Percentiles rank a stretch among this genome's conserved stretches.
These are phyloP conservation scores for Polia nebulosa DNA, from an alignment of 2,888 invertebrate genomes.

Conservation along the genomic window DNA sequence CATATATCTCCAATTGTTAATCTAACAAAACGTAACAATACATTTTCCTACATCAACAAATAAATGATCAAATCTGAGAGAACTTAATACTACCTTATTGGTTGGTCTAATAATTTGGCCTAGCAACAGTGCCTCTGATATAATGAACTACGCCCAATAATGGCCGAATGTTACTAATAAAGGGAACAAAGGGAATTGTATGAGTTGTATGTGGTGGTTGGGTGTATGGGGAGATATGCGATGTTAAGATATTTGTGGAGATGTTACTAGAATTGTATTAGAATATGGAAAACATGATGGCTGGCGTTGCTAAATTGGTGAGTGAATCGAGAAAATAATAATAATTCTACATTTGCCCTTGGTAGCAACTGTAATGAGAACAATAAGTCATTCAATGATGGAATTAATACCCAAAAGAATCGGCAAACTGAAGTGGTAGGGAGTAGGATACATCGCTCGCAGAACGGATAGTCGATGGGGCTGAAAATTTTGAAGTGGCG, in stretches of 20 bases:
- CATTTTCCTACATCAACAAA: conserved; percentile 25
- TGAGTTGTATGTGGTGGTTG: conserved; percentile 27
- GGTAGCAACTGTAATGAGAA: no score
- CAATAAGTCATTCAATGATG: no score
- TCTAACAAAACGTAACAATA: conserved; percentile 28
- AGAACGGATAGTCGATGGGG: no score
- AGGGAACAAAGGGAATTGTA: conserved; percentile 55
- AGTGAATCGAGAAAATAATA: no score
- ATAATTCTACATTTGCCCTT: no score
- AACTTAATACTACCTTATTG: conserved; percentile 44
- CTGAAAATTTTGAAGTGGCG: no score
- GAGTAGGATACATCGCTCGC: no score
- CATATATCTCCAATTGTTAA: conserved; percentile 33
- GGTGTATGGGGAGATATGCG: neutral
- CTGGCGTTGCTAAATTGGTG: no score
- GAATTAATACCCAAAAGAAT: no score
- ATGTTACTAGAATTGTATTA: neutral
- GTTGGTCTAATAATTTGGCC: conserved; percentile 24
- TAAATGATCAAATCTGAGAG: conserved; percentile 47
- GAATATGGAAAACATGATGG: neutral
- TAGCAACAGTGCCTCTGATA: conserved; percentile 24
- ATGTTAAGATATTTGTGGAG: neutral
- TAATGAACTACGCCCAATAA: conserved; percentile 58
- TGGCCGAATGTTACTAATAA: conserved; percentile 39
- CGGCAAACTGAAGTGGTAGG: no score